Evolutionary conservation across 2,797 vertebrate species (phyloP), one percentile per base, ranked within the genome.

Genomic region (Fundulus diaphanus): DNA sequence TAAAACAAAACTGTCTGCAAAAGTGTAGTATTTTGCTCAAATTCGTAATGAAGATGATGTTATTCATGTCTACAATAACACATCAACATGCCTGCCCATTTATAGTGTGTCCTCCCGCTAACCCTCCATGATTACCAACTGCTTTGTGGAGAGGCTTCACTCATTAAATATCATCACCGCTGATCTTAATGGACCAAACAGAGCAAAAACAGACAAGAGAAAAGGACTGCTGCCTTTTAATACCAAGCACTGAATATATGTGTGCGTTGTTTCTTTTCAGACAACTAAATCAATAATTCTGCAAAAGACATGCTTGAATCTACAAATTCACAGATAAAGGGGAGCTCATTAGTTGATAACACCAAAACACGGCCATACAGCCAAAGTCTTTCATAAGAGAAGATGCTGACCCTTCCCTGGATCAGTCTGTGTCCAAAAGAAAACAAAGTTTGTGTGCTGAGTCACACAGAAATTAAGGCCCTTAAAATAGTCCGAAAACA

Each of bases 91-190:
- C 20, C 40, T 76, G 20, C 52, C 49, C 67, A 80, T 44, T 29
- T 63, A 24, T 7, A 63, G 31, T 70, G 4, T 68, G 16, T 44
- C 73, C 63, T 74, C 89, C 72, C 79, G 70, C 65, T 44, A 76
- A 80, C 87, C 84, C 84, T 88, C 74, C 86, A 78, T 93, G 93
- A 93, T 93, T 92, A 88, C 92, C 77, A 81, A 79, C 90, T 90
- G 90, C 82, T 86, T 83, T 85, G 86, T 90, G 66, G 82, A 93
- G 88, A 91, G 89, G 89, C 86, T 85, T 85, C 81, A 81, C 88
- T 95, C 91, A 94, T 95, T 95, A 94, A 89, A 88, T 92, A 90
- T 93, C 92, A 94, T 94, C 93, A 94, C 88, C 67, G 87, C 83
- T 87, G 83, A 92, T 94, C 90, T 93, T 95, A 95, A 95, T 94